Conservation (phyloP, 2,797 vertebrate species). For the Liasis olivaceus region DNA sequence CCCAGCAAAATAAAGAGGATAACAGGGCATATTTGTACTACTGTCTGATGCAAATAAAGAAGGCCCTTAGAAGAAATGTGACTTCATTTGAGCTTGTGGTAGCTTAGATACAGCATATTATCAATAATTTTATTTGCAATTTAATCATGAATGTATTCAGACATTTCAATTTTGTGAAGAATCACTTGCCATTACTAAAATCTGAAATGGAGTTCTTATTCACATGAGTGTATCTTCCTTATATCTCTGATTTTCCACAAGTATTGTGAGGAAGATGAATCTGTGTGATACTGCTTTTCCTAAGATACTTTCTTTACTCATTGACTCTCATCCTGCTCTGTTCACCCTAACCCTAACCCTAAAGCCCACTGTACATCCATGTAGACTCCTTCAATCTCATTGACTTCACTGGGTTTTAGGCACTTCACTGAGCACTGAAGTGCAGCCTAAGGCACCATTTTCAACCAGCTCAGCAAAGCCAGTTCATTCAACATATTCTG, state of each 20-base stretch:
- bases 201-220: not conserved
- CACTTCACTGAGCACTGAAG: not conserved
- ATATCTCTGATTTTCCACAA: not conserved
- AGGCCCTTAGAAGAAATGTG: no score
- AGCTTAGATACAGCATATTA: no score
- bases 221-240: not conserved
- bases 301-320: not conserved
- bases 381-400: not conserved
- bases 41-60: no score
- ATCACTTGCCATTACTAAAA: not conserved
- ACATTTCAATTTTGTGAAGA: not conserved
- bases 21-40: no score
- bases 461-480: not conserved
- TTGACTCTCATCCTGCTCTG: not conserved
- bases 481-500: slow-evolving; percentile 24
- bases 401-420: slow-evolving; percentile 12
- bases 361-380: not conserved
- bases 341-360: no score
- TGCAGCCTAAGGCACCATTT: not conserved
- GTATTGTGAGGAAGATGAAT: not conserved
- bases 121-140: not conserved
- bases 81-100: no score
- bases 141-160: not conserved
- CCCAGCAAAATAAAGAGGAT: no score
- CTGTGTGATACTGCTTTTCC: not conserved